Base-by-base conservation (phyloP, 2,888 invertebrate species). In the Megamerina dolium region DNA sequence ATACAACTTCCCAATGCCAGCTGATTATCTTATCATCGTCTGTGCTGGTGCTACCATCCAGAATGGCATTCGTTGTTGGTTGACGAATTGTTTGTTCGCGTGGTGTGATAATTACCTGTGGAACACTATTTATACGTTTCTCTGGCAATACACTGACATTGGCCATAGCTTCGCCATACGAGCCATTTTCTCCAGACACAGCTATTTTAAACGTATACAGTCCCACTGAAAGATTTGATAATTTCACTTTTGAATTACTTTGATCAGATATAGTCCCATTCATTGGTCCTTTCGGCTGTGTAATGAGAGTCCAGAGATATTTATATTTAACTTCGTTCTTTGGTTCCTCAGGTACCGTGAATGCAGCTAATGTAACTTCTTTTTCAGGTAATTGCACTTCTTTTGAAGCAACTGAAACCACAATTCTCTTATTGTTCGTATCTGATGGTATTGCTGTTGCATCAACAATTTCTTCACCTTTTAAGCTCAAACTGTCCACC, bases 1-100 rank as follows among this genome's bases (percentile, higher is more conserved):
- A 83, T 26, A 88, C 86, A 23, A 92, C 74, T 68, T 94, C 93
- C 95, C 95, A 96, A 63, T 87, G 87, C 82, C 89, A 95, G 1
- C 82, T 81, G 53, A 84, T 80, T 50, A 94, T 89, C 48, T 82
- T 83, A 61, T 88, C 87, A 61, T 94, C 93, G 55, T 87, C 87
- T 63, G 76, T 78, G 57, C 78, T 87, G 27, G 77, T 81, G 58
- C 87, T 88, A 1, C 85, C 95, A 69, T 95, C 95, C 20, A 96
- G 76, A 20, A 95, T 88, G 1, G 92, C 90, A 32, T 85, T 87
- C 1, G 87, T 87, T 56, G 90, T 94, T 0, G 94, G 93, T 52
- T 90, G 75, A 58, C 92, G 89, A 6, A 96, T 87, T 8, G 84
- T 85, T 70, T 92, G 92, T 27, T 83, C 78, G 3, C 83, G 78